Evolutionary conservation across 2,797 vertebrate species (phyloP).

Genomic region (Acanthurus tractus): DNA sequence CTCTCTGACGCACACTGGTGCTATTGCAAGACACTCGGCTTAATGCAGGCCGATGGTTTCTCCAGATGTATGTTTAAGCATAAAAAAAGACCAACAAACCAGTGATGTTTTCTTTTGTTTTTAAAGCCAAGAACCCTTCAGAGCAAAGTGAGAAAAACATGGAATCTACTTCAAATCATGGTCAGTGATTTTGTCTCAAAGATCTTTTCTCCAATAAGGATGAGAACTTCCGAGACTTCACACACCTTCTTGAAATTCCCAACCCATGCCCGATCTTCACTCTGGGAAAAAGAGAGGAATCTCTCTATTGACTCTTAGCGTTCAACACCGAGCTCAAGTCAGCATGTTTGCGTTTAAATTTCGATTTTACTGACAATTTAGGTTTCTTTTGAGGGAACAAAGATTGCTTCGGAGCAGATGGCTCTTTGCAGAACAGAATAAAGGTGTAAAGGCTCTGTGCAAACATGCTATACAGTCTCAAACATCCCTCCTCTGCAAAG

Average conservation of each 20-base stretch:
- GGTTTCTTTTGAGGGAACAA: neutral
- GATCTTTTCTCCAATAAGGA: neutral
- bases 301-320: neutral
- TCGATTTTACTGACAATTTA: neutral
- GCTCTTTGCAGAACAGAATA: neutral
- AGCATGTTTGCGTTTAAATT: neutral
- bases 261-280: constrained; percentile 6
- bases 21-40: constrained; percentile 16
- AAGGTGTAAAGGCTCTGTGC: neutral
- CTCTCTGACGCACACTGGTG: constrained; percentile 27
- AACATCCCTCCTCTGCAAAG: neutral
- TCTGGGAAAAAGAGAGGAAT: neutral
- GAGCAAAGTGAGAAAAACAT: neutral
- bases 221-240: constrained; percentile 35
- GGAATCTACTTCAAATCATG: too few species aligned
- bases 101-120: neutral
- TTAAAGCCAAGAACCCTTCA: neutral
- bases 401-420: neutral
- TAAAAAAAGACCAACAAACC: constrained; percentile 1
- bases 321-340: neutral
- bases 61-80: neutral
- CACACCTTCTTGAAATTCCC: constrained; percentile 60
- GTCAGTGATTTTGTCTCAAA: neutral
- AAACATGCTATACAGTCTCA: neutral
- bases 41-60: neutral